Base-by-base conservation (phyloP, 2,888 invertebrate species). In the Cinara cedri region DNA sequence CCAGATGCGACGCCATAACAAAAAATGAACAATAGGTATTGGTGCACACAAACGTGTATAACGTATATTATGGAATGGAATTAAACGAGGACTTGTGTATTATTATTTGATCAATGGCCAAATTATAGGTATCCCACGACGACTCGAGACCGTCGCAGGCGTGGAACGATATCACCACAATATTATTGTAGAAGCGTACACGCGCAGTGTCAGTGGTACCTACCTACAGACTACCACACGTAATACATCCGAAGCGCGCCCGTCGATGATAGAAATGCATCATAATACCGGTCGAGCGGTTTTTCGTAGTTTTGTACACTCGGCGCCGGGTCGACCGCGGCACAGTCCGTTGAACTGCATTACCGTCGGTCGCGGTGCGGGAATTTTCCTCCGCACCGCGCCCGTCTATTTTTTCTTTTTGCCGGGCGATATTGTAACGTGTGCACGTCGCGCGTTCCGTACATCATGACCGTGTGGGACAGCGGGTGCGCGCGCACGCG, bases 261-360 rank as follows among this genome's bases (percentile, higher is more conserved):
- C 55, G 44, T 75, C 54, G 65, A 75, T n/a, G n/a, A 34, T 66
- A 55, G 34, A 66, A 65, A 65, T 26, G 75, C 46, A 76, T 76
- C 66, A 65, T 55, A n/a, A 42, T 55, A 42, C 34, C 34, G 34
- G 54, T 65, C 62, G 46, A 34, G 6, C 44, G 46, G 66, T 51
- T 34, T 34, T 34, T 34, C 6, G 34, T 34, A 34, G 34, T 34
- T 34, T 75, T 44, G 49, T 51, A 72, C 21, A 24, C 21, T 63
- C 74, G 63, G 63, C 74, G 24, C 55, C 75, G 55, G 65, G 65
- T 24, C 44, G 46, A 24, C 44, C 65, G 21, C 62, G 11, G 16
- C 54, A 19, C 75, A 76, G 75, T 76, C 75, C 75, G 55, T 76
- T 76, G 75, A 76, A 76, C 75, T 55, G 75, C 75, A 66, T 76